These are phyloP conservation scores for Rhinichthys klamathensis DNA, from an alignment of 2,113 vertebrate species.

Conservation along the genomic window DNA sequence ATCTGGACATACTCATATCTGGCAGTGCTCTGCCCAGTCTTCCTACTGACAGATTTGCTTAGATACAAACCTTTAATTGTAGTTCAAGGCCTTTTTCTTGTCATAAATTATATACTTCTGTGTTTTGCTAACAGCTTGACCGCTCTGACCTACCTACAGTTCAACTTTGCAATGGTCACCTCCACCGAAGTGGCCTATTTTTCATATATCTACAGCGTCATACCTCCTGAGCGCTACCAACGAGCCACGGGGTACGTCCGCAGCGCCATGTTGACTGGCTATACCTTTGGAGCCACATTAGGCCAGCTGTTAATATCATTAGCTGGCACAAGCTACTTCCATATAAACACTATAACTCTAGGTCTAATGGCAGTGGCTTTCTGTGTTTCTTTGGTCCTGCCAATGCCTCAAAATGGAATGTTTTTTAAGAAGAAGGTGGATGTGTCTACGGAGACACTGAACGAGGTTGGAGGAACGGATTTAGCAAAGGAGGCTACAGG, in stretches of 20 bases:
- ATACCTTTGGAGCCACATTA: slow-evolving; percentile 69
- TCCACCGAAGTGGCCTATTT: slow-evolving; percentile 77
- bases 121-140: slow-evolving; percentile 69
- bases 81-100: slow-evolving; percentile 71
- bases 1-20: slow-evolving; percentile 80
- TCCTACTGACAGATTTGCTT: slow-evolving; percentile 74
- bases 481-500: neutral
- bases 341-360: slow-evolving; percentile 70
- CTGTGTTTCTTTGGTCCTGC: slow-evolving; percentile 67
- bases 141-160: slow-evolving; percentile 71
- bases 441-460: slow-evolving; percentile 38
- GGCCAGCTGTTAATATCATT: slow-evolving; percentile 73
- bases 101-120: slow-evolving; percentile 71
- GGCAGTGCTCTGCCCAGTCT: slow-evolving; percentile 71
- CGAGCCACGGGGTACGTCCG: slow-evolving; percentile 74
- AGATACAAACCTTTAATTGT: slow-evolving; percentile 74
- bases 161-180: slow-evolving; percentile 71
- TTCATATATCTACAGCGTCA: slow-evolving; percentile 77
- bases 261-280: slow-evolving; percentile 70
- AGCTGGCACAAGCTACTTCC: slow-evolving; percentile 69
- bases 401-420: slow-evolving; percentile 69
- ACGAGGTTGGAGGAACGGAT: slow-evolving; percentile 31
- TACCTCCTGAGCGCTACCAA: slow-evolving; percentile 70
- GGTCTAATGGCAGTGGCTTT: slow-evolving; percentile 68
- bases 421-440: slow-evolving; percentile 64